Conservation (phyloP, 2,888 invertebrate species). For the Periphyllus acericola region DNA sequence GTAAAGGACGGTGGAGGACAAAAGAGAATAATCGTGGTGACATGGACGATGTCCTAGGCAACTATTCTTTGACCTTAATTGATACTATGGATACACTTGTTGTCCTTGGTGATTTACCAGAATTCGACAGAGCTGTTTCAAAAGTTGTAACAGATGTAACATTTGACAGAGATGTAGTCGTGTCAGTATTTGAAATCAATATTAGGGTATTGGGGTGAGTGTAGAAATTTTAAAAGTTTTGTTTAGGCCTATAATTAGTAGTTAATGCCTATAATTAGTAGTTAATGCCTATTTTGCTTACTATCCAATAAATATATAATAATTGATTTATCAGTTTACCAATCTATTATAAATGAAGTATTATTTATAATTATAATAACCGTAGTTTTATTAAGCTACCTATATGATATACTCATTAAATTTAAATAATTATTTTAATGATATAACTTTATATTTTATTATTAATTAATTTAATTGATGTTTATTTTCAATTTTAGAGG, state of each 20-base stretch:
- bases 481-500: constrained; percentile 72
- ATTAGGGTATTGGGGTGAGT: constrained; percentile 94
- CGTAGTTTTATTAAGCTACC: too few relatives aligned
- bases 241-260: not conserved
- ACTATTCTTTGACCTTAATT: constrained; percentile 95
- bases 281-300: not conserved
- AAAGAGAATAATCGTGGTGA: constrained; percentile 92
- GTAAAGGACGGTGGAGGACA: constrained; percentile 90
- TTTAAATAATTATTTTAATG: not conserved
- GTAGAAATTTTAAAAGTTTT: not conserved
- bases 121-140: constrained; percentile 92
- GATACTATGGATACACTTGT: constrained; percentile 94
- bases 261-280: not conserved
- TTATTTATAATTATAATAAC: too few relatives aligned
- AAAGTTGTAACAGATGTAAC: constrained; percentile 85
- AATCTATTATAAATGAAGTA: too few relatives aligned
- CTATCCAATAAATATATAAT: too few relatives aligned
- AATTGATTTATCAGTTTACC: too few relatives aligned
- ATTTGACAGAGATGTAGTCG: constrained; percentile 93
- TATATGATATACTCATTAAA: too few relatives aligned
- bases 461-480: not conserved
- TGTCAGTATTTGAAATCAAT: constrained; percentile 98
- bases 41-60: constrained; percentile 95
- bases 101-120: constrained; percentile 89
- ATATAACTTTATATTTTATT: not conserved